Evolutionary conservation across 2,113 vertebrate species (phyloP).

Genomic region (Microtus montanus): DNA sequence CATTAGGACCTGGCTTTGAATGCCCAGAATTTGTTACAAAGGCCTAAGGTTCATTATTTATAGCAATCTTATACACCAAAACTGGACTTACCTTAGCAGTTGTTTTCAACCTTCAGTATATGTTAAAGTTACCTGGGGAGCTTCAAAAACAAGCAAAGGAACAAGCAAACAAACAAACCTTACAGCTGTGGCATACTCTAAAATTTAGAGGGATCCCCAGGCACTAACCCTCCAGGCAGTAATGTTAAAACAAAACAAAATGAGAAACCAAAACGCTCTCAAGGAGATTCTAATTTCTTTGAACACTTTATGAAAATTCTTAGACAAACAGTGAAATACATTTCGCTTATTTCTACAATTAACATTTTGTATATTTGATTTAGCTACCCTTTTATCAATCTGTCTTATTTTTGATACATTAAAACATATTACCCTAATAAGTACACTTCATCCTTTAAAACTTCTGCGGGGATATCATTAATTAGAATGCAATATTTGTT

Average conservation of each 20-base stretch:
- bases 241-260: neutral
- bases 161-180: neutral
- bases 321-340: conserved; percentile 30
- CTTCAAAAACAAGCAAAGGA: neutral
- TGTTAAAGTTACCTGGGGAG: neutral
- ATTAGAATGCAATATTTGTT: conserved; percentile 37
- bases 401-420: conserved; percentile 20
- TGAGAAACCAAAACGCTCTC: neutral
- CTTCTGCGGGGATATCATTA: neutral
- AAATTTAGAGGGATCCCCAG: neutral
- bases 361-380: conserved; percentile 2
- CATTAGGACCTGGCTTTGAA: conserved; percentile 29
- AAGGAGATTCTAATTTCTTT: conserved; percentile 4
- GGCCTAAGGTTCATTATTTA: neutral
- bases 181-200: neutral
- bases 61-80: neutral
- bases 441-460: neutral
- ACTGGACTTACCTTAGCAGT: neutral
- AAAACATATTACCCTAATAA: conserved; percentile 2
- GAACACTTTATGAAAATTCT: conserved; percentile 31
- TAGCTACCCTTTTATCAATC: neutral
- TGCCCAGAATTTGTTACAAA: conserved; percentile 30
- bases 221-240: neutral
- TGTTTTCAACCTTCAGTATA: neutral
- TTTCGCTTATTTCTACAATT: conserved; percentile 1